A percentile compares a stretch with the other conserved stretches of the same genome.
Evolutionary conservation across 2,113 vertebrate species (phyloP).

Genomic region (Ellobius talpinus): DNA sequence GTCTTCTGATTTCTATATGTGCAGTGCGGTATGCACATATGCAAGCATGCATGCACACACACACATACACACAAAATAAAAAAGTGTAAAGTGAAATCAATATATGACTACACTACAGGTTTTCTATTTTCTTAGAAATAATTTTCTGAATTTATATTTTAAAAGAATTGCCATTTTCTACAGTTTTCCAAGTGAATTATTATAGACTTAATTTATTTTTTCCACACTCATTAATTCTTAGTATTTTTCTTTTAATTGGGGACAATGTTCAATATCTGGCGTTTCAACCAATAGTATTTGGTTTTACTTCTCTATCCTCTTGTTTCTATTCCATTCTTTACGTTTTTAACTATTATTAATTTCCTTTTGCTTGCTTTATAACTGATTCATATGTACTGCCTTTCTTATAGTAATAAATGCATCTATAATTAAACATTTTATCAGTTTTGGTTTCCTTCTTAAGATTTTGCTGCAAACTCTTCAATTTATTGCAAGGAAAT

Average conservation of each 20-base stretch:
- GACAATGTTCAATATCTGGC: background rate
- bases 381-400: slow-evolving; percentile 1
- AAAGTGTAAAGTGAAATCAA: background rate
- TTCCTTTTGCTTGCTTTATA: slow-evolving; percentile 31
- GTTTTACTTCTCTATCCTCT: background rate
- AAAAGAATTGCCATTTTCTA: background rate
- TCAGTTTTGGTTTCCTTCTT: background rate
- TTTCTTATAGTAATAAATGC: slow-evolving; percentile 36
- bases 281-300: slow-evolving; percentile 39
- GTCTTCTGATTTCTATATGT: background rate
- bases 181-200: slow-evolving; percentile 12
- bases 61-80: background rate
- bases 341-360: slow-evolving; percentile 32
- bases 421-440: background rate
- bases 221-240: background rate
- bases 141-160: slow-evolving; percentile 33
- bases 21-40: background rate
- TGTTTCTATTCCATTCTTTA: slow-evolving; percentile 29
- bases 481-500: slow-evolving; percentile 7
- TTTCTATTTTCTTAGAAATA: slow-evolving; percentile 28
- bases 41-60: no score
- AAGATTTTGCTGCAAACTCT: background rate
- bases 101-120: background rate
- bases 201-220: slow-evolving; percentile 22
- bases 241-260: background rate